phyloP scores from a whole-genome alignment of 2,888 invertebrate species.

The Drosophila infuscata region DNA sequence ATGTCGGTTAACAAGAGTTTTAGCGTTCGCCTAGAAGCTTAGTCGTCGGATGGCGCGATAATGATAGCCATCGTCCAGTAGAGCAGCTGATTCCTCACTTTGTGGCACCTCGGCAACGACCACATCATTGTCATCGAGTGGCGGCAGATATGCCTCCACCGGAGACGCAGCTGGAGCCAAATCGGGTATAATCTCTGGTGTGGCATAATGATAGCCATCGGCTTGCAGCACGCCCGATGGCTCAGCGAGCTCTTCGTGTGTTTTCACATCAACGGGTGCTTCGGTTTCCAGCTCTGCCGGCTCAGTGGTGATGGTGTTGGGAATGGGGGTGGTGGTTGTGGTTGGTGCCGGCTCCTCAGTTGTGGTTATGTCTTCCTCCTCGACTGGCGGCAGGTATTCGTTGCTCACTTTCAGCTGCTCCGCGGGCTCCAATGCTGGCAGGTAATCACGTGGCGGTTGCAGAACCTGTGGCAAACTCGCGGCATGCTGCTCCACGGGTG shows the following conservation, averaged over 20 bases:
- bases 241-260: constrained; percentile 53
- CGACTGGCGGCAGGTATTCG: constrained; percentile 66
- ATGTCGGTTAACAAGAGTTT: constrained; percentile 55
- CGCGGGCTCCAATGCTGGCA: constrained; percentile 54
- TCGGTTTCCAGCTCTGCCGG: constrained; percentile 50
- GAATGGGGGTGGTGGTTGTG: constrained; percentile 21
- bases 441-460: constrained; percentile 67
- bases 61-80: constrained; percentile 77
- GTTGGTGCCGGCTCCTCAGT: constrained; percentile 39
- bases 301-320: constrained; percentile 14
- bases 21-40: constrained; percentile 42
- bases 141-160: constrained; percentile 71
- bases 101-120: constrained; percentile 53
- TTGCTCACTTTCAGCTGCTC: constrained; percentile 48
- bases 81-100: constrained; percentile 56
- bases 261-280: constrained; percentile 38
- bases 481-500: constrained; percentile 75
- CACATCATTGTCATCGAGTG: constrained; percentile 60
- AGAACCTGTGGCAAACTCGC: constrained; percentile 59
- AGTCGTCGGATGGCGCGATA: constrained; percentile 71
- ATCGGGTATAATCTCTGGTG: constrained; percentile 69
- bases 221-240: constrained; percentile 54
- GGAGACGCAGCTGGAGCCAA: constrained; percentile 41
- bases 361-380: constrained; percentile 32
- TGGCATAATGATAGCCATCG: constrained; percentile 79